phyloP scores from a whole-genome alignment of 2,797 vertebrate species.

The Microctenopoma steveboyesi region DNA sequence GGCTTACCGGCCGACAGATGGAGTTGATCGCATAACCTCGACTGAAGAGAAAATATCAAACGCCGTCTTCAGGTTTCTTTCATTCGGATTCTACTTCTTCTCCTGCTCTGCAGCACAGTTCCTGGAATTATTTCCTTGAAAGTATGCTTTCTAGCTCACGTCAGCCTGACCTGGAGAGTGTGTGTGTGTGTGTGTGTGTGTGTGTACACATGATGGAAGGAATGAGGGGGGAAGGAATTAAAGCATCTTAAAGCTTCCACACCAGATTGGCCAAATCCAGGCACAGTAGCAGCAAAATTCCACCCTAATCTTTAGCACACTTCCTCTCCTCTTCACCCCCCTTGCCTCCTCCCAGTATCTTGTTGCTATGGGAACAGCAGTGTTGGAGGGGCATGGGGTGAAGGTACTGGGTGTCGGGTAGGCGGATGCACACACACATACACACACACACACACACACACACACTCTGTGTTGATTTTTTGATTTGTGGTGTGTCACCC shows the following conservation, averaged over 20 bases:
- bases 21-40: slow-evolving; percentile 1
- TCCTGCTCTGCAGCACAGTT: slow-evolving; percentile 26
- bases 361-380: slow-evolving; percentile 75
- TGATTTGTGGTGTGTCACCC: not conserved
- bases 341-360: slow-evolving; percentile 52
- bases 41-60: not conserved
- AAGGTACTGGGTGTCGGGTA: slow-evolving; percentile 42
- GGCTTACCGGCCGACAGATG: not conserved
- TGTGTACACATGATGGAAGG: slow-evolving; percentile 33
- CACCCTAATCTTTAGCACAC: slow-evolving; percentile 74
- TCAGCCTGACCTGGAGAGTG: slow-evolving; percentile 52
- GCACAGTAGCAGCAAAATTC: slow-evolving; percentile 71
- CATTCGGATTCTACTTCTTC: not conserved
- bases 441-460: not conserved
- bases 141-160: slow-evolving; percentile 59
- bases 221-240: slow-evolving; percentile 65
- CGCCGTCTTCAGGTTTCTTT: not conserved
- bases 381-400: slow-evolving; percentile 45
- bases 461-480: slow-evolving; percentile 11
- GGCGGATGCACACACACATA: slow-evolving; percentile 21
- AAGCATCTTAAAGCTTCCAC: slow-evolving; percentile 73
- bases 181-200: slow-evolving; percentile 42
- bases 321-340: slow-evolving; percentile 51
- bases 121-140: slow-evolving; percentile 48
- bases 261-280: slow-evolving; percentile 79